Conservation (phyloP, 2,888 invertebrate genomes). For the Spodoptera picta region DNA sequence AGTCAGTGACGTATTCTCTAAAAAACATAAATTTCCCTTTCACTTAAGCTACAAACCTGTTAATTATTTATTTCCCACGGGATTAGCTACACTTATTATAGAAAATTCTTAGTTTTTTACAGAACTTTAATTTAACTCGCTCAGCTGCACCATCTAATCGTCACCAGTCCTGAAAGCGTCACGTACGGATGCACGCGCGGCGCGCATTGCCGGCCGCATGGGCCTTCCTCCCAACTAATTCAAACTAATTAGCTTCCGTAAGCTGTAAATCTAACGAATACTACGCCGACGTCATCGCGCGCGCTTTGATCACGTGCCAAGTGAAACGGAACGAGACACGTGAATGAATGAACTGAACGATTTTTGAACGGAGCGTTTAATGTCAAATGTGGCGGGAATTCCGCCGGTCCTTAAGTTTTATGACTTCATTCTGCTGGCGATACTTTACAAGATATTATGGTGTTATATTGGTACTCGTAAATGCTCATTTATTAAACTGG, state of each 20-base stretch:
- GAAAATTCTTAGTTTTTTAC: too few relatives aligned
- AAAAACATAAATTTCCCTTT: too few relatives aligned
- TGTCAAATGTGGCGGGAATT: slow-evolving; percentile 80
- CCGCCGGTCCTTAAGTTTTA: slow-evolving; percentile 61
- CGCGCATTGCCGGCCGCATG: slow-evolving; percentile 71
- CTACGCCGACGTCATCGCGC: slow-evolving; percentile 77
- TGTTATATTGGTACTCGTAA: slow-evolving; percentile 22
- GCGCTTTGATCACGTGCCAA: slow-evolving; percentile 81
- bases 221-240: slow-evolving; percentile 70
- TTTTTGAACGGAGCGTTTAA: slow-evolving; percentile 82
- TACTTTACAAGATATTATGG: slow-evolving; percentile 30
- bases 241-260: slow-evolving; percentile 84
- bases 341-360: slow-evolving; percentile 71
- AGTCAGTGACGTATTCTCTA: too few relatives aligned
- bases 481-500: slow-evolving; percentile 9
- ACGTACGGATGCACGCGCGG: slow-evolving; percentile 73
- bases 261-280: slow-evolving; percentile 83
- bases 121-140: too few relatives aligned
- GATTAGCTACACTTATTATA: too few relatives aligned
- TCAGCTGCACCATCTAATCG: slow-evolving; percentile 55
- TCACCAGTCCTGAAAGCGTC: slow-evolving; percentile 66
- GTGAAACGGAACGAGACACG: slow-evolving; percentile 79
- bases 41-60: too few relatives aligned
- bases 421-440: slow-evolving; percentile 52
- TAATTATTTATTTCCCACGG: too few relatives aligned